phyloP scores from a whole-genome alignment of 2,888 invertebrate genomes.

The Monopis laevigella region DNA sequence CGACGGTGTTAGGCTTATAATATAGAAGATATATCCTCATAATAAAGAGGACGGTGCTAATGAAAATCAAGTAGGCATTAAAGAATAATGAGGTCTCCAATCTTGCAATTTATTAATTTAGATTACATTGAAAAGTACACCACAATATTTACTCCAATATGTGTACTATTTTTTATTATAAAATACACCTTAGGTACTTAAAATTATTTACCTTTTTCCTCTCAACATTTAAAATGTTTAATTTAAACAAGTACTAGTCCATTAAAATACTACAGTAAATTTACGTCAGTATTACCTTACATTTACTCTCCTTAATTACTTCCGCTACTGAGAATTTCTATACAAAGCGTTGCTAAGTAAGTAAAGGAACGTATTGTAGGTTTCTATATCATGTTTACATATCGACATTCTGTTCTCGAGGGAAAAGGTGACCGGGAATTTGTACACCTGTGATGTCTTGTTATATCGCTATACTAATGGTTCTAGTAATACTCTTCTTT shows the following conservation, averaged over 20 bases:
- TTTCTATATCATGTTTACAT: conserved; percentile 46
- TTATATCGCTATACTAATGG: background rate
- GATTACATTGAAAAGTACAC: too few relatives aligned
- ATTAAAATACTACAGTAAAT: conserved; percentile 31
- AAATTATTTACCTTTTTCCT: too few relatives aligned
- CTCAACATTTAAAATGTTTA: conserved; percentile 8
- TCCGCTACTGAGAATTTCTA: conserved; percentile 57
- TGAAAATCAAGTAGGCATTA: too few relatives aligned
- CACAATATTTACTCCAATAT: too few relatives aligned
- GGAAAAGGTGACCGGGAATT: conserved; percentile 39
- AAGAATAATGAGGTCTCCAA: too few relatives aligned
- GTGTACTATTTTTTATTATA: too few relatives aligned
- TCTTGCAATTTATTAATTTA: too few relatives aligned
- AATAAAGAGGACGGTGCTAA: too few relatives aligned
- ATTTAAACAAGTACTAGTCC: conserved; percentile 6
- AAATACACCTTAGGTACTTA: too few relatives aligned
- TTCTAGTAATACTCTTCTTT: too few relatives aligned
- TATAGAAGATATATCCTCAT: too few relatives aligned
- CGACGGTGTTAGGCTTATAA: too few relatives aligned
- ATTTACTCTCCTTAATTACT: conserved; percentile 58
- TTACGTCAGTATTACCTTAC: conserved; percentile 56
- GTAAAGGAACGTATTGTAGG: conserved; percentile 51
- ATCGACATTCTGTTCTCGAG: conserved; percentile 56
- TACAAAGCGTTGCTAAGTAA: conserved; percentile 49
- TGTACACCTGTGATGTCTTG: conserved; percentile 36